A percentile compares a stretch with the other conserved stretches of the same genome.
Conservation (phyloP, 2,888 invertebrate species). For the Ophion ellenae region DNA sequence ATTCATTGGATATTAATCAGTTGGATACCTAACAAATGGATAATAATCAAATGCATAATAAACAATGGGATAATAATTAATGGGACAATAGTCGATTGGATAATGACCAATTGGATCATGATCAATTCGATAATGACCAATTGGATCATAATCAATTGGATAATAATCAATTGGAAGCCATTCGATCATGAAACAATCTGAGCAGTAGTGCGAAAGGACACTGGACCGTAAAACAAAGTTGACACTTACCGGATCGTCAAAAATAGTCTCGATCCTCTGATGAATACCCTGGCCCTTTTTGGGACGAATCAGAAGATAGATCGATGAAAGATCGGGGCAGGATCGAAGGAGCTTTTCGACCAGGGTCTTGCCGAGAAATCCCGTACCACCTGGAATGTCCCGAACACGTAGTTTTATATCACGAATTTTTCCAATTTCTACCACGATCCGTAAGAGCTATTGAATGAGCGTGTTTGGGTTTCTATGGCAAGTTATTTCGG, state of each 20-base stretch:
- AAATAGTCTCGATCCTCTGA: constrained; percentile 88
- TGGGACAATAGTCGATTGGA: too few species aligned
- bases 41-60: too few species aligned
- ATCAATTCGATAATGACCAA: too few species aligned
- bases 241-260: constrained; percentile 88
- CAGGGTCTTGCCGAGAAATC: constrained; percentile 85
- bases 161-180: too few species aligned
- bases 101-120: too few species aligned
- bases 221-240: neutral
- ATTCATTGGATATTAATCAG: too few species aligned
- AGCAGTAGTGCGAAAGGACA: neutral
- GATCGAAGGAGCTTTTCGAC: constrained; percentile 87
- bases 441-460: too few species aligned
- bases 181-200: constrained; percentile 70
- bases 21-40: too few species aligned
- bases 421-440: neutral
- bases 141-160: too few species aligned
- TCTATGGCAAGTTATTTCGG: too few species aligned
- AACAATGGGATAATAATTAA: too few species aligned
- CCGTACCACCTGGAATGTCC: constrained; percentile 79
- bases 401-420: neutral
- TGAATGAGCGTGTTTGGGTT: too few species aligned
- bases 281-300: constrained; percentile 88
- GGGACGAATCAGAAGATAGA: constrained; percentile 86
- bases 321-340: constrained; percentile 85